phyloP scores from a whole-genome alignment of 2,888 invertebrate genomes.

The Eupithecia centaureata region DNA sequence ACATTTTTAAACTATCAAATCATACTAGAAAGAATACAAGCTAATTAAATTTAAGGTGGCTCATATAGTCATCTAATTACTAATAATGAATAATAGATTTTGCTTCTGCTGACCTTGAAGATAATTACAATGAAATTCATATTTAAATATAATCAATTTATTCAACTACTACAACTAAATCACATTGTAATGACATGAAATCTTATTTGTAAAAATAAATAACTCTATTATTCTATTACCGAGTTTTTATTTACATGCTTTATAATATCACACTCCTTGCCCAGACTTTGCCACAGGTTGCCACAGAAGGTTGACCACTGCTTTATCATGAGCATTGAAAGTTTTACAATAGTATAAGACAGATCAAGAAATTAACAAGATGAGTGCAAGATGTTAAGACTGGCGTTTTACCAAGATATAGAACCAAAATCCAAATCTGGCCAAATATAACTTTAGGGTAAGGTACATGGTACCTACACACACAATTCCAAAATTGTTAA shows the following conservation, averaged over 20 bases:
- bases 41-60: no score
- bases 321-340: neutral
- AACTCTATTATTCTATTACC: neutral
- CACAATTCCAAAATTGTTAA: neutral
- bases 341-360: neutral
- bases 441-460: neutral
- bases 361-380: neutral
- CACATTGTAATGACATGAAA: slow-evolving; percentile 48
- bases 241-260: slow-evolving; percentile 6
- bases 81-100: no score
- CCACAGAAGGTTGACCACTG: neutral
- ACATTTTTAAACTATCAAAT: no score
- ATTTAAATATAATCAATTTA: slow-evolving; percentile 50
- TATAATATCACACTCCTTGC: neutral
- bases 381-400: neutral
- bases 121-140: slow-evolving; percentile 13
- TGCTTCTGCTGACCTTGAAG: no score
- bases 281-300: neutral
- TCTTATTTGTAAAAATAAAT: slow-evolving; percentile 25
- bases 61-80: no score
- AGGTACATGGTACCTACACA: neutral
- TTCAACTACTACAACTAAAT: slow-evolving; percentile 59
- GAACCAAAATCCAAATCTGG: neutral
- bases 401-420: neutral
- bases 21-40: no score